phyloP scores from a whole-genome alignment of 2,797 vertebrate genomes.

The Sphenopsis melanotis region DNA sequence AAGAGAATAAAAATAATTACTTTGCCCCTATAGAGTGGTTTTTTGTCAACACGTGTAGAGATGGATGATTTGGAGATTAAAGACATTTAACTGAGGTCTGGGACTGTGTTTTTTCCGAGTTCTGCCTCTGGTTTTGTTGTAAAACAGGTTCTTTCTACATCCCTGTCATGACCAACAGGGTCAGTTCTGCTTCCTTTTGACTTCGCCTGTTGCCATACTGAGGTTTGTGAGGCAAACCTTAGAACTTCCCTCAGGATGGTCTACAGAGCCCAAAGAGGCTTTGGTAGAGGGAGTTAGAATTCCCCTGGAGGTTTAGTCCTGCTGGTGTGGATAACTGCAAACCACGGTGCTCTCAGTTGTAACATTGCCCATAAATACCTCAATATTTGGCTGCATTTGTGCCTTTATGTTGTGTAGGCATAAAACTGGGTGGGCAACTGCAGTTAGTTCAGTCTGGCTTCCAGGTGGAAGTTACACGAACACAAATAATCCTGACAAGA shows the following conservation, averaged over 20 bases:
- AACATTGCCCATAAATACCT: neutral
- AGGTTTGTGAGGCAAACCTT: neutral
- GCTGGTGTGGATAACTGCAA: neutral
- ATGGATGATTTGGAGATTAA: slow-evolving; percentile 1
- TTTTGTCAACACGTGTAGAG: slow-evolving; percentile 10
- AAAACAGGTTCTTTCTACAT: neutral
- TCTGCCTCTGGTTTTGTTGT: neutral
- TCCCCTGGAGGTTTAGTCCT: neutral
- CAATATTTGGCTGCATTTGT: fast-evolving
- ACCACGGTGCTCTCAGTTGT: neutral
- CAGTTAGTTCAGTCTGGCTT: neutral
- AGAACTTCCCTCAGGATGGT: neutral
- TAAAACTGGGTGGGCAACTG: neutral
- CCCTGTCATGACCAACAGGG: neutral
- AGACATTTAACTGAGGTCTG: neutral
- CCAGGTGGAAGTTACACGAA: neutral
- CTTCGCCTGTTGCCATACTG: neutral
- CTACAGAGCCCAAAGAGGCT: neutral
- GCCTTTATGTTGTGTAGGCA: neutral
- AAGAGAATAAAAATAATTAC: slow-evolving; percentile 47
- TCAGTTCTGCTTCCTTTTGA: neutral
- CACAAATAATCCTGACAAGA: neutral
- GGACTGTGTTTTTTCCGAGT: neutral
- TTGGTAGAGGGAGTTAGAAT: neutral
- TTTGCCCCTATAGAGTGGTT: neutral